These are phyloP conservation scores for Anisognathus igniventris DNA, from an alignment of 2,797 vertebrate species.

Conservation along the genomic window DNA sequence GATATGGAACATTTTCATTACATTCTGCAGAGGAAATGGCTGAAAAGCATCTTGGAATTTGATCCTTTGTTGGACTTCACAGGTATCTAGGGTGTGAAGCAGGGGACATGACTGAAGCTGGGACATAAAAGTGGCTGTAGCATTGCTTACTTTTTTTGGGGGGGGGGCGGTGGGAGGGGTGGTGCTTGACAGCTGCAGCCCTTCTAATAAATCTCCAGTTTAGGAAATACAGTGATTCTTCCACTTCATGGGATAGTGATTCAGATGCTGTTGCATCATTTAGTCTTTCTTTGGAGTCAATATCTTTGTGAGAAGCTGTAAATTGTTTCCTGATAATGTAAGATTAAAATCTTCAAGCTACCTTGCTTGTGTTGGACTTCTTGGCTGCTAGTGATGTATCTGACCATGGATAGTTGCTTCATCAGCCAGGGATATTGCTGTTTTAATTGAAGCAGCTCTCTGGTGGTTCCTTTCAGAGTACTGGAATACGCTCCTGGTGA, in stretches of 20 bases:
- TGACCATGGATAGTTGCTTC: background rate
- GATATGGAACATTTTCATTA: background rate
- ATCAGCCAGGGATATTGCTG: background rate
- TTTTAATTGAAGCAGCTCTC: background rate
- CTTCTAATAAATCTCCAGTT: background rate
- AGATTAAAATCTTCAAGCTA: background rate
- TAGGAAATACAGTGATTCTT: background rate
- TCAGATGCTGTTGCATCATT: background rate
- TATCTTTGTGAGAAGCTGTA: background rate
- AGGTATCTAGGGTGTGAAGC: background rate
- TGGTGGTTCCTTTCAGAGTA: background rate
- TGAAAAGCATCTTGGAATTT: background rate
- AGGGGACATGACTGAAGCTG: background rate
- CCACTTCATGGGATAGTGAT: background rate
- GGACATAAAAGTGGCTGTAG: background rate
- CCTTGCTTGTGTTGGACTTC: background rate
- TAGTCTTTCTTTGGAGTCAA: background rate
- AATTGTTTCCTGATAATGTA: background rate
- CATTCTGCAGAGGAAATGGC: background rate
- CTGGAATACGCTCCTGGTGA: background rate
- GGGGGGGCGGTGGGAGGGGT: too few relatives aligned
- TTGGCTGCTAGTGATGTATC: background rate
- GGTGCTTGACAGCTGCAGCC: background rate
- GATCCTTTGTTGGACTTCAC: background rate
- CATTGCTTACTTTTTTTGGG: background rate